These are phyloP conservation scores for Microcebus murinus DNA, from an alignment of 2,113 vertebrate genomes.

Conservation along the genomic window DNA sequence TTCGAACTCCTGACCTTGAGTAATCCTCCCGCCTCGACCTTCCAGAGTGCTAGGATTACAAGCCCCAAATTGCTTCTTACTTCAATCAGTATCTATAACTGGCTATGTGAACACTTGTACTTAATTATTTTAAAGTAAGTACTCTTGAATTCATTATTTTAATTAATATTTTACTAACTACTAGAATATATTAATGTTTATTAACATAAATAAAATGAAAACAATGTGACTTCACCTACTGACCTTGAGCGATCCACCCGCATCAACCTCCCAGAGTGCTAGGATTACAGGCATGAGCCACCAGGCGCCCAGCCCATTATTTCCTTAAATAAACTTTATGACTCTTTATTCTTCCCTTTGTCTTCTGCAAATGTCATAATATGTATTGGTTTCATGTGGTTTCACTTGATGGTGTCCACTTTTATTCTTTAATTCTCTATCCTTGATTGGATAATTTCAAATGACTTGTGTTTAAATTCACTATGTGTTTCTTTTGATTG, in stretches of 20 bases:
- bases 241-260: too few relatives aligned
- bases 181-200: neutral
- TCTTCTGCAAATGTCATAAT: too few relatives aligned
- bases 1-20: too few relatives aligned
- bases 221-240: too few relatives aligned
- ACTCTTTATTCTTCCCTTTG: too few relatives aligned
- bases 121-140: neutral
- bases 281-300: too few relatives aligned
- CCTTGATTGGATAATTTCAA: neutral
- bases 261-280: too few relatives aligned
- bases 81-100: neutral
- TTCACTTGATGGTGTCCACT: neutral
- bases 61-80: neutral
- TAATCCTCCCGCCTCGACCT: too few relatives aligned
- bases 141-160: neutral
- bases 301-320: too few relatives aligned
- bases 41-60: too few relatives aligned
- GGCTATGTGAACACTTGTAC: neutral
- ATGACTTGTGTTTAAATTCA: neutral
- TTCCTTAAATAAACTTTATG: too few relatives aligned
- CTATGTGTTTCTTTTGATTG: neutral
- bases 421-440: neutral
- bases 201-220: neutral
- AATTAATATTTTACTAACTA: neutral
- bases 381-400: too few relatives aligned